Evolutionary conservation across 1,140 invertebrate genomes (phyloP).

Genomic region (Globodera ellingtonae): DNA sequence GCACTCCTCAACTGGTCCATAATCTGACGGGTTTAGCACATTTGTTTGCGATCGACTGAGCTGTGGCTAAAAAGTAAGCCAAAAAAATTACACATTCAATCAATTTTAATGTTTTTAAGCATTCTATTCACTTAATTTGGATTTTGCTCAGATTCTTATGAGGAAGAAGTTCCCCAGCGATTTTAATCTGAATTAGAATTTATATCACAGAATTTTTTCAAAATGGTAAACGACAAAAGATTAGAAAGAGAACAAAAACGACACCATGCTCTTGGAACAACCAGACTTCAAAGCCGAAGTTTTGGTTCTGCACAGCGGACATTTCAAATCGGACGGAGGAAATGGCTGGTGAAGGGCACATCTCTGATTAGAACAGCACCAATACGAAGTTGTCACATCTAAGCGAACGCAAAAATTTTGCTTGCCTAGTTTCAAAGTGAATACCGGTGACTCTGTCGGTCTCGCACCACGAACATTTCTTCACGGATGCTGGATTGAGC

Average conservation of each 20-base stretch:
- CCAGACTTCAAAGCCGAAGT: background rate
- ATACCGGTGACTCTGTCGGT: slow-evolving; percentile 8
- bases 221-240: slow-evolving; percentile 10
- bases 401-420: background rate
- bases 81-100: no score
- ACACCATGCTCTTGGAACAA: slow-evolving; percentile 36
- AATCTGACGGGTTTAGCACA: slow-evolving; percentile 9
- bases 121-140: no score
- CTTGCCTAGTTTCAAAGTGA: background rate
- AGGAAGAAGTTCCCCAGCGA: no score
- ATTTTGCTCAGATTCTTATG: no score
- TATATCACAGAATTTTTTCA: background rate
- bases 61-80: background rate
- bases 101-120: no score
- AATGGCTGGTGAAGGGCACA: slow-evolving; percentile 41
- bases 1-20: background rate
- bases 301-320: slow-evolving; percentile 43
- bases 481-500: slow-evolving; percentile 13
- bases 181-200: no score
- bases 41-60: background rate
- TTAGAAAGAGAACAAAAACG: slow-evolving; percentile 7
- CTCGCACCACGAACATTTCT: slow-evolving; percentile 37
- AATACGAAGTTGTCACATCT: slow-evolving; percentile 25
- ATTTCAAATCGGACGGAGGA: slow-evolving; percentile 36
- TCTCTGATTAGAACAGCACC: slow-evolving; percentile 27